Evolutionary conservation across 2,113 vertebrate species (phyloP).

Genomic region (Notarius quadriscutis): DNA sequence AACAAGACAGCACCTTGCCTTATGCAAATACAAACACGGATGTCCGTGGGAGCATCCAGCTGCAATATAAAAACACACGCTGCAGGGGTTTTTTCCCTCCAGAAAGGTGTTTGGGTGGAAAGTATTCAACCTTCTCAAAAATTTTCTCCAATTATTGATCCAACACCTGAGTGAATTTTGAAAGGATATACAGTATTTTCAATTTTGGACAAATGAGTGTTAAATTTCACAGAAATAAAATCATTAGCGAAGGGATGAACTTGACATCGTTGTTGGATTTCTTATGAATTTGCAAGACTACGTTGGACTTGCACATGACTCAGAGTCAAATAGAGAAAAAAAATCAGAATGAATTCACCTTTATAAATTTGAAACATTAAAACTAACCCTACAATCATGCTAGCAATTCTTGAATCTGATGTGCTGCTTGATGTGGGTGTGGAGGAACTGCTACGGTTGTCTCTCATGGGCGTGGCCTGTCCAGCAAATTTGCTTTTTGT

Average conservation of each 20-base stretch:
- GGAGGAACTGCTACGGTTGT: neutral
- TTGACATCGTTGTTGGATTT: too few relatives aligned
- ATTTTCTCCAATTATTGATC: neutral
- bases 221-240: too few relatives aligned
- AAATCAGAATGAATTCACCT: neutral
- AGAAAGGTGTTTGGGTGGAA: neutral
- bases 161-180: neutral
- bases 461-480: neutral
- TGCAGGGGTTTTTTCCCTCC: neutral
- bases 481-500: neutral
- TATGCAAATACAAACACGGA: slow-evolving; percentile 47
- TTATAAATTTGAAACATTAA: neutral
- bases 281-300: too few relatives aligned
- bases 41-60: neutral
- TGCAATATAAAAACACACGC: neutral
- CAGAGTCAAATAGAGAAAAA: neutral
- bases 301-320: too few relatives aligned
- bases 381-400: neutral
- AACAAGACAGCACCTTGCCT: slow-evolving; percentile 15
- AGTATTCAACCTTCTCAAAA: neutral
- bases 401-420: neutral
- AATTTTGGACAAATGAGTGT: too few relatives aligned
- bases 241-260: too few relatives aligned
- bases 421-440: neutral
- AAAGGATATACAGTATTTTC: neutral